Evolutionary conservation across 2,113 vertebrate genomes (phyloP), one percentile per base, ranked within the genome.

Genomic region (Otus sunia): DNA sequence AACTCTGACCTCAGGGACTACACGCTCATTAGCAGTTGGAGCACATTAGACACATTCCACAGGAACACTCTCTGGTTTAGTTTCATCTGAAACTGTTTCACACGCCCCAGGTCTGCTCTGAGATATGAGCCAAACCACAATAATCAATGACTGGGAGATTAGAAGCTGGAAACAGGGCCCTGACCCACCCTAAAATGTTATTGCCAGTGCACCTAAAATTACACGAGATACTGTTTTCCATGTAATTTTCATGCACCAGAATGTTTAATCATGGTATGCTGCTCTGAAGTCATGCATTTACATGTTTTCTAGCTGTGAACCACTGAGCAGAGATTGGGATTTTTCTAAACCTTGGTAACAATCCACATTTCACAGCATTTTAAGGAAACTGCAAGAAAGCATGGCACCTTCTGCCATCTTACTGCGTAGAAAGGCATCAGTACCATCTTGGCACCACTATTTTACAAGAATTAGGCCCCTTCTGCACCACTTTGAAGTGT

Each of bases 321-420:
- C 21, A 77, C 56, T 0, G 2, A 52, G 36, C 1, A 2, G 43
- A 73, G 52, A 22, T 0, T 12, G 39, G 47, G 55, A 37, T 55
- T 49, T 36, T 63, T 49, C 41, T 56, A 71, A 64, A 19, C 22
- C 37, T 58, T 43, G 32, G 18, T 64, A 64, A 73, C 27, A 25
- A 66, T 19, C 14, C 19, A 30, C 2, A 5, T 45, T 58, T 58
- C 49, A 34, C 27, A 45, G 32, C 36, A 5, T 37, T 85, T 30
- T 43, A 90, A 15, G 20, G 39, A 25, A 68, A 55, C 11, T 47
- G 63, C 37, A 60, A 25, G 34, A 62, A 53, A 53, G 11, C 18
- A 16, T 9, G 26, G 36, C 50, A 37, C 58, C 66, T 78, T 49
- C 73, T 72, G 32, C 36, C 2, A 0, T 17, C 50, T 58, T 20